Conservation (phyloP, 2,113 vertebrate genomes). For the Lipophrys pholis region DNA sequence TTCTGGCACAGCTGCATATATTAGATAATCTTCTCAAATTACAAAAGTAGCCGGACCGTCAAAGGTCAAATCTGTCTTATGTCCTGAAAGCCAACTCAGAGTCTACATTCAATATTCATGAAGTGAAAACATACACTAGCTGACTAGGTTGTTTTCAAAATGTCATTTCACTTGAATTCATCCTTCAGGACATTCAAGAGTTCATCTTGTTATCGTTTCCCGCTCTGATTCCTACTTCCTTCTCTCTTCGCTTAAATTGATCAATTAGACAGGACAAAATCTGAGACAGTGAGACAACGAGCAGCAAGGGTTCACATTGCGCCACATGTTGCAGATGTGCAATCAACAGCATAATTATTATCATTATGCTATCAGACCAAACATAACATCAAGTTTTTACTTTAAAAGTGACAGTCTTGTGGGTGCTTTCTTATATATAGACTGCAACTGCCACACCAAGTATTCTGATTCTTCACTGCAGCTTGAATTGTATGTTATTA, state of each 20-base stretch:
- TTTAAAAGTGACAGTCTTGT: no score
- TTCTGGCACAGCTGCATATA: neutral
- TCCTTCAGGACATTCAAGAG: no score
- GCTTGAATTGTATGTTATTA: no score
- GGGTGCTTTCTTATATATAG: no score
- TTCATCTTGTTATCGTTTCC: no score
- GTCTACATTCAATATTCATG: neutral
- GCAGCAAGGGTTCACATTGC: no score
- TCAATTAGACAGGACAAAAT: no score
- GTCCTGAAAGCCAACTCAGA: neutral
- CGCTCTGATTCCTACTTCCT: neutral
- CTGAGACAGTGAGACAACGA: no score
- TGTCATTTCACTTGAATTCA: neutral
- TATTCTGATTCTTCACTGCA: no score
- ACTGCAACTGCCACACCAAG: no score
- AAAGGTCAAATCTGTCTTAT: neutral
- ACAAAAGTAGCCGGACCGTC: constrained; percentile 11
- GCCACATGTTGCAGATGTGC: neutral
- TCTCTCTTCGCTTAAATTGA: neutral
- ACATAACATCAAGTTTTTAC: no score
- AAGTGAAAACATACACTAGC: neutral
- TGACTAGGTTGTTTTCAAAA: neutral
- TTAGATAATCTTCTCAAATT: constrained; percentile 17
- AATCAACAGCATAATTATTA: neutral
- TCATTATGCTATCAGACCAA: no score